phyloP scores from a whole-genome alignment of 1,140 invertebrate genomes.

The Brachionus asplanchnoidis region DNA sequence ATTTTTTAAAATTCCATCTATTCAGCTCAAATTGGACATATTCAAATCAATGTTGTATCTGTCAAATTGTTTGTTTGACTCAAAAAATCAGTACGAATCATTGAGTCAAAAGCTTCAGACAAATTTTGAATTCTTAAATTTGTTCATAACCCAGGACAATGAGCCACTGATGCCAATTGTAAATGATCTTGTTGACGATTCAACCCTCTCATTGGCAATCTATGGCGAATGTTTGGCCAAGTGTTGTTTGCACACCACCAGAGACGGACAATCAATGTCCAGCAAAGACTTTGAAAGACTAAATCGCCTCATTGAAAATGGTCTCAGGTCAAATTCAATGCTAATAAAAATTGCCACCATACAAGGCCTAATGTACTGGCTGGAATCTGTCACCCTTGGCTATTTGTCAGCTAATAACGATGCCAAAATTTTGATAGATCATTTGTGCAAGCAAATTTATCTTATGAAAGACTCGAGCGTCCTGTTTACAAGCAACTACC shows the following conservation, averaged over 20 bases:
- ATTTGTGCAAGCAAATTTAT: slow-evolving; percentile 43
- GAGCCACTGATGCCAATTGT: background rate
- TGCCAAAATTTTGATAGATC: slow-evolving; percentile 44
- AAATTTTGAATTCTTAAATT: slow-evolving; percentile 29
- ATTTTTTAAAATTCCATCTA: slow-evolving; percentile 4
- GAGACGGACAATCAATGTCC: background rate
- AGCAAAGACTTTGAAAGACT: slow-evolving; percentile 59
- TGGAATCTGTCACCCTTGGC: slow-evolving; percentile 59
- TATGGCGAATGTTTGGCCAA: slow-evolving; percentile 9
- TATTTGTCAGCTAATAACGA: slow-evolving; percentile 42
- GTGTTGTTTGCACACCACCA: background rate
- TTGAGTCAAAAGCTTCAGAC: background rate
- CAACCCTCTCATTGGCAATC: background rate
- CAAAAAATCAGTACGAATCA: slow-evolving; percentile 23
- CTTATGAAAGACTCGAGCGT: slow-evolving; percentile 58
- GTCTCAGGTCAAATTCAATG: slow-evolving; percentile 65
- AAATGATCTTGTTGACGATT: slow-evolving; percentile 14
- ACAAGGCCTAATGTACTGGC: slow-evolving; percentile 70
- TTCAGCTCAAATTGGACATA: slow-evolving; percentile 26
- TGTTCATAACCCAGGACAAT: slow-evolving; percentile 11
- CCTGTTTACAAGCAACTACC: slow-evolving; percentile 62
- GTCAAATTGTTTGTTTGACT: slow-evolving; percentile 39
- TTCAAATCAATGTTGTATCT: slow-evolving; percentile 31
- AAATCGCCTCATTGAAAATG: slow-evolving; percentile 63
- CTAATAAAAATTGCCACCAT: slow-evolving; percentile 66